Evolutionary conservation across 1,140 invertebrate genomes (phyloP).

Genomic region (Hermatobates lingyangjiaoensis): DNA sequence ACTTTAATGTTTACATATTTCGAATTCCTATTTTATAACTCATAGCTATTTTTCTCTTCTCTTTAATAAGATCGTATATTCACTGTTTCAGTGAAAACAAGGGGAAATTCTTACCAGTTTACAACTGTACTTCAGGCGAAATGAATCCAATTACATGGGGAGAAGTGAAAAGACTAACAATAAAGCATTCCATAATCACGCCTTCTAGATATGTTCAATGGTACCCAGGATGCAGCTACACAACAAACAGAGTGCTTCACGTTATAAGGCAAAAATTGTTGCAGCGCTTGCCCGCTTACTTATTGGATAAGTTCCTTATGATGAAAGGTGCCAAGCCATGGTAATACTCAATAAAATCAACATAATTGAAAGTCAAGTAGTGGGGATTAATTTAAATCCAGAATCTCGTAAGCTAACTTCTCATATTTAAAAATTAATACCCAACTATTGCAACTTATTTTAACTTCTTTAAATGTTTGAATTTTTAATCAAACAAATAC

Average conservation of each 20-base stretch:
- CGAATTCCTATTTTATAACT: too few species aligned
- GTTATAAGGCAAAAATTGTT: constrained; percentile 45
- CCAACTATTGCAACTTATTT: too few species aligned
- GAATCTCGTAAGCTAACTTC: too few species aligned
- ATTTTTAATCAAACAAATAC: too few species aligned
- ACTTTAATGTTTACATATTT: too few species aligned
- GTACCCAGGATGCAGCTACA: constrained; percentile 66
- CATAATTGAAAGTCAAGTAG: too few species aligned
- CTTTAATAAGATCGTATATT: too few species aligned
- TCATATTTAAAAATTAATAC: too few species aligned
- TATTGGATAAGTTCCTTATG: constrained; percentile 50
- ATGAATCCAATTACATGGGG: constrained; percentile 73
- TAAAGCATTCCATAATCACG: constrained; percentile 46
- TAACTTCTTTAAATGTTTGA: too few species aligned
- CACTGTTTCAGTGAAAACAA: neutral
- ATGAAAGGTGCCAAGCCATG: constrained; percentile 55
- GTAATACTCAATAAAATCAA: too few species aligned
- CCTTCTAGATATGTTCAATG: constrained; percentile 68
- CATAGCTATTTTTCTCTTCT: too few species aligned
- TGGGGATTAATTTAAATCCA: too few species aligned
- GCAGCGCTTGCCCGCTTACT: constrained; percentile 59
- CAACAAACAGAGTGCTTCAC: constrained; percentile 49
- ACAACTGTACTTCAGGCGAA: constrained; percentile 75
- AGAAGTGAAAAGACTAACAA: constrained; percentile 43
- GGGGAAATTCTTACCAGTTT: constrained; percentile 59